Percentiles rank a stretch among this genome's conserved stretches.
phyloP scores from a whole-genome alignment of 2,797 vertebrate genomes.

The Vireo griseus region DNA sequence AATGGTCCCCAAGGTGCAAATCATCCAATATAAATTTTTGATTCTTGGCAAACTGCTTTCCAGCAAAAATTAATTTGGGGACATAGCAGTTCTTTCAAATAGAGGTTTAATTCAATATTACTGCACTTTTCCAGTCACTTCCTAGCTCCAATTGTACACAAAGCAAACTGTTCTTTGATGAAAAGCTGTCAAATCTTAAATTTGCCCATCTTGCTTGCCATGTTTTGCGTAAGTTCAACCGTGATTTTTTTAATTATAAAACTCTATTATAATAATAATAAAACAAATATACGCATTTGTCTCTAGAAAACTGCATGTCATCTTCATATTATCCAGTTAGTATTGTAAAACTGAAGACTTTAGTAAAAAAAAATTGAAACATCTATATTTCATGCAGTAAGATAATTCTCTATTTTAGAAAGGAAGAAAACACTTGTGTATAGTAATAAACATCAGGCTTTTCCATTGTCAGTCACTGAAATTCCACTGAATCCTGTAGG shows the following conservation, averaged over 20 bases:
- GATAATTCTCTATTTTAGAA: background rate
- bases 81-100: background rate
- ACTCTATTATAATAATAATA: too few relatives aligned
- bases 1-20: background rate
- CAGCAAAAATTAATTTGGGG: background rate
- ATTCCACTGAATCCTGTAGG: background rate
- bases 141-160: background rate
- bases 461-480: background rate
- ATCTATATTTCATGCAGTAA: background rate
- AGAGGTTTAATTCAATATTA: background rate
- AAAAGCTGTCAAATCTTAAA: background rate
- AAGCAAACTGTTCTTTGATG: background rate
- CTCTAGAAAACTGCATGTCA: background rate
- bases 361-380: background rate
- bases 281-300: background rate
- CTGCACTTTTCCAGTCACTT: background rate
- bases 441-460: background rate
- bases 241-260: background rate
- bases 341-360: background rate
- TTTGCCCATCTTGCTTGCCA: background rate
- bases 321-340: background rate
- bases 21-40: background rate
- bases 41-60: background rate
- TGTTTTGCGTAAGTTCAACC: background rate
- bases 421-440: background rate